Base-by-base conservation (phyloP, 2,797 vertebrate species). In the Diplodus sargus region DNA sequence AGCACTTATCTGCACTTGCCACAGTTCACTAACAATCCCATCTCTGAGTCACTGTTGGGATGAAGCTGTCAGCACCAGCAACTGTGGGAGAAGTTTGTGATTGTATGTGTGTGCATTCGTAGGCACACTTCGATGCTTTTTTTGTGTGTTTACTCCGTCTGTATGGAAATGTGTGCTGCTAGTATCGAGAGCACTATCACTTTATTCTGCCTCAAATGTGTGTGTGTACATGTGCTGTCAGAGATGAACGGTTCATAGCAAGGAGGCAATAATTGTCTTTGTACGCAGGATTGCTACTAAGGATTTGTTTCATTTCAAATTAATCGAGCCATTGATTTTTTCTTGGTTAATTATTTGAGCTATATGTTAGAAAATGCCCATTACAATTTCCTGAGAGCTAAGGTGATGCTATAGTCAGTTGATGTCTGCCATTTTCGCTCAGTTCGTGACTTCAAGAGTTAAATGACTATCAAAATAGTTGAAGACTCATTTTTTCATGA, bases 11-110 rank as follows among this genome's bases (percentile, higher is more conserved):
- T 60, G 20, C 30, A 13, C 45, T 56, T 48, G 28, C 60, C 58
- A 34, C 34, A 76, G 59, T 73, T 63, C 49, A 70, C 22, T 65
- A 58, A 61, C 79, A 61, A 56, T 74, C 71, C 60, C 73, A 70
- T 77, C 73, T 70, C 78, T 13, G 70, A 75, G 73, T 82, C 64
- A 65, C 56, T 59, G 22, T 23, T 80, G 74, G 81, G 85, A 70
- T 70, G 51, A 84, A 70, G 65, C 66, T 67, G 78, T 77, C 63
- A 34, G 45, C 70, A 67, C 43, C 58, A 58, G 23, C 77, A 51
- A 73, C 71, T 20, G 34, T n/a, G 63, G 75, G 51, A 69, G 52
- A 34, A 14, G 64, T 57, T 76, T 54, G 45, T 67, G 67, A 56
- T 47, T 61, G 57, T 53, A 23, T 60, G 43, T 63, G 49, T 20